phyloP scores from a whole-genome alignment of 2,113 vertebrate genomes.

The Grantiella picta region DNA sequence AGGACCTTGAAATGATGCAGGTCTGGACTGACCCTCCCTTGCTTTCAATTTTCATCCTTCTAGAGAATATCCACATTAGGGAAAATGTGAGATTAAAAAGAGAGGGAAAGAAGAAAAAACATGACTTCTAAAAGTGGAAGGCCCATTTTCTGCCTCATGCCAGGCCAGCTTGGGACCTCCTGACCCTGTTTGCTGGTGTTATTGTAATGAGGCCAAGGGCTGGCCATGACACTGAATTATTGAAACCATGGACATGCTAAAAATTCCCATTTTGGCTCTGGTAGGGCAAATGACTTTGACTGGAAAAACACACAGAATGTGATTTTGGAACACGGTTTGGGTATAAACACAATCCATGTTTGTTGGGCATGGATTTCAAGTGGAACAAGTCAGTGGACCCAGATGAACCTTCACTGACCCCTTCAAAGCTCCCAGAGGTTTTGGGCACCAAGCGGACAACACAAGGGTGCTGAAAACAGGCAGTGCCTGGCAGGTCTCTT shows the following conservation, averaged over 20 bases:
- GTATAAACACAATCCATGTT: not conserved
- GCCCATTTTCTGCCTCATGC: not conserved
- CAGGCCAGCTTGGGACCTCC: not conserved
- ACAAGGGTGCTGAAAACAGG: not conserved
- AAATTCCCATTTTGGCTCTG: not conserved
- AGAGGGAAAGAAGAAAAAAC: not conserved
- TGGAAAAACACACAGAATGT: not conserved
- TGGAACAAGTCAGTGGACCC: not conserved
- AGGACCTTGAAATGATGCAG: not conserved
- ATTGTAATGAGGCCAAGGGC: not conserved
- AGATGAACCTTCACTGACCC: not conserved
- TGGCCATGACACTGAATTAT: not conserved
- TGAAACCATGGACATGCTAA: not conserved
- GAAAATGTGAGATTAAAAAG: not conserved
- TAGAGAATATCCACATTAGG: not conserved
- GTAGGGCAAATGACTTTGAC: not conserved
- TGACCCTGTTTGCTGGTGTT: not conserved
- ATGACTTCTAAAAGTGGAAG: not conserved
- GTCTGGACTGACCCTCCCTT: not conserved
- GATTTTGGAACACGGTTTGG: not conserved
- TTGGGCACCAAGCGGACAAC: not conserved
- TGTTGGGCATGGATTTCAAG: not conserved
- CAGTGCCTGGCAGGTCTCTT: not conserved
- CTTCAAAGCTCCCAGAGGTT: not conserved
- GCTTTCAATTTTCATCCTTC: not conserved